Percentiles rank a stretch among this genome's conserved stretches.
phyloP scores from a whole-genome alignment of 2,888 invertebrate species.

The Matsumyia berberina region DNA sequence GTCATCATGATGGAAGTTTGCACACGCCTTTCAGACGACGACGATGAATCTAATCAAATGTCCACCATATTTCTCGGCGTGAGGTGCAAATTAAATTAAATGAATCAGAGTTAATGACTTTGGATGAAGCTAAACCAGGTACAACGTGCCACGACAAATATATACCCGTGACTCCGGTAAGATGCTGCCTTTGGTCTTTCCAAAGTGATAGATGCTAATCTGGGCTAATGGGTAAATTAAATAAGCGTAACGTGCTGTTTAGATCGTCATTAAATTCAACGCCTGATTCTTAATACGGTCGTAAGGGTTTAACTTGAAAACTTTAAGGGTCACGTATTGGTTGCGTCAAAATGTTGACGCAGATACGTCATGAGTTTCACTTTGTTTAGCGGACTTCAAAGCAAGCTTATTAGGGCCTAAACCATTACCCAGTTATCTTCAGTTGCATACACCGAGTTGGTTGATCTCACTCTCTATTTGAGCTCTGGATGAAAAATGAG shows the following conservation, averaged over 20 bases:
- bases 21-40: conserved; percentile 9
- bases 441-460: no score
- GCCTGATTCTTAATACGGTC: not conserved
- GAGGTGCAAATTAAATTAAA: conserved; percentile 34
- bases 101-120: conserved; percentile 28
- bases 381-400: no score
- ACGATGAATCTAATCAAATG: not conserved
- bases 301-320: not conserved
- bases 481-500: no score
- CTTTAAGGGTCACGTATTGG: no score
- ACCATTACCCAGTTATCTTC: no score
- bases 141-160: conserved; percentile 22
- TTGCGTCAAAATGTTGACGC: no score
- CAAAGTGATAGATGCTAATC: conserved; percentile 36
- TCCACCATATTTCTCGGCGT: not conserved
- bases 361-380: no score
- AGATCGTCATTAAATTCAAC: not conserved
- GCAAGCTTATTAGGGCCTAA: no score
- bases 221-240: conserved; percentile 32
- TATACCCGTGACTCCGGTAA: no score
- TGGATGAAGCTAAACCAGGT: conserved; percentile 12
- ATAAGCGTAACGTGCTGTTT: conserved; percentile 38
- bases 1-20: not conserved
- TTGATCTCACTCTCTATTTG: no score
- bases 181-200: not conserved